Conservation (phyloP, 2,888 invertebrate species). For the Noctua janthina region DNA sequence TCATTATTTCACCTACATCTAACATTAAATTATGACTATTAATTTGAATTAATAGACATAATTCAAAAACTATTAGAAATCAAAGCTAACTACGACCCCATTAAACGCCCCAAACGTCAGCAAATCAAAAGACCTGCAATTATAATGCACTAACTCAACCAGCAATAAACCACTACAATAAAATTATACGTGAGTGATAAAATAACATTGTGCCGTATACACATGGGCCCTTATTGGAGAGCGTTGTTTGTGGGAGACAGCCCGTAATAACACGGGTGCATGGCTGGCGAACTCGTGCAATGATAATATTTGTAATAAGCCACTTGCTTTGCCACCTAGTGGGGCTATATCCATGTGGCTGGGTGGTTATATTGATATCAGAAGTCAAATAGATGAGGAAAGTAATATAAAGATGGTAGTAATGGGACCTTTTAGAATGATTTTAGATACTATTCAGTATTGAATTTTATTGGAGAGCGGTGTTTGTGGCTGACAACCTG, state of each 20-base stretch:
- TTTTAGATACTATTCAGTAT: background rate
- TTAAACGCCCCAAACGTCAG: background rate
- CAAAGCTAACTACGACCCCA: background rate
- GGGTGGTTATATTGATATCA: background rate
- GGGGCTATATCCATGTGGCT: background rate
- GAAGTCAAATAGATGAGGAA: background rate
- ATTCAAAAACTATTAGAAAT: background rate
- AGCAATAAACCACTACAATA: conserved; percentile 49
- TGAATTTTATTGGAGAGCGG: conserved; percentile 49
- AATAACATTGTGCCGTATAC: conserved; percentile 56
- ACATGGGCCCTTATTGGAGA: conserved; percentile 53
- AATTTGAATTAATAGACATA: background rate
- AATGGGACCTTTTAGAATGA: background rate
- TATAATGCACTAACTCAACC: conserved; percentile 14
- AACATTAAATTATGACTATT: too few relatives aligned
- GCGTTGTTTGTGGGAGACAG: conserved; percentile 58
- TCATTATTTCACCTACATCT: background rate
- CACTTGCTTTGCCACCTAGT: conserved; percentile 43
- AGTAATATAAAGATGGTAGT: background rate
- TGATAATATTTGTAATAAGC: conserved; percentile 56
- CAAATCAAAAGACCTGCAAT: background rate
- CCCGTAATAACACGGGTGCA: conserved; percentile 55
- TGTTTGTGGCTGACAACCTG: conserved; percentile 57
- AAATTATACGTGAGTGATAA: conserved; percentile 59
- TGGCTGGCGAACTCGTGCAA: conserved; percentile 44